Conservation (phyloP, 2,888 invertebrate species). For the Pandemis cinnamomeana region DNA sequence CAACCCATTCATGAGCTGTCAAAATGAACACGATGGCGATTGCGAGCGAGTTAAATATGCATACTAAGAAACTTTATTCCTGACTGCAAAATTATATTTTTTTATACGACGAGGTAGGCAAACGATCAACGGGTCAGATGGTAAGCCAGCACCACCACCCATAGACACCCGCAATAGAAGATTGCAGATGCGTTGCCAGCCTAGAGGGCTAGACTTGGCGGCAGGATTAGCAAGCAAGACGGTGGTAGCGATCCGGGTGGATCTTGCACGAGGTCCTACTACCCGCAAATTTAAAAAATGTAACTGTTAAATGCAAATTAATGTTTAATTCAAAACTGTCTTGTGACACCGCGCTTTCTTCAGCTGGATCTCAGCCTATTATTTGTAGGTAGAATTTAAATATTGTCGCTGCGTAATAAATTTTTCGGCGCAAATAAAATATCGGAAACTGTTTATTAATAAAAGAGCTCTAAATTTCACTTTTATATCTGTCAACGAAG, state of each 20-base stretch:
- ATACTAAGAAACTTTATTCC: neutral
- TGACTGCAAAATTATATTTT: neutral
- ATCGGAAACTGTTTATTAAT: slow-evolving; percentile 5
- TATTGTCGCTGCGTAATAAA: slow-evolving; percentile 4
- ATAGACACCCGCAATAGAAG: no score
- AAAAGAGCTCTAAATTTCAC: neutral
- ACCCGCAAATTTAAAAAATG: no score
- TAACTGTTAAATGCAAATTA: no score
- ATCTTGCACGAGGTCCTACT: no score
- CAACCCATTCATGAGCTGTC: no score
- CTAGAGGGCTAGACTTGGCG: no score
- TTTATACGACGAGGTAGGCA: neutral
- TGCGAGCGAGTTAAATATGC: neutral
- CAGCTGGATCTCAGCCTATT: neutral
- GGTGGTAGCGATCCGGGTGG: no score
- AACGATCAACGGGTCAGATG: no score
- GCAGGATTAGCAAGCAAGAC: no score
- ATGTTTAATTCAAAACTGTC: neutral
- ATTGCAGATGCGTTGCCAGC: no score
- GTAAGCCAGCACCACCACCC: no score
- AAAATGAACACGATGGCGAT: no score
- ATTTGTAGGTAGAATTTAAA: slow-evolving; percentile 9
- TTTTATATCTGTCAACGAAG: neutral
- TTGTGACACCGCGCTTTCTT: neutral
- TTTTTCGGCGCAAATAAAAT: slow-evolving; percentile 10